Conservation (phyloP, 1,140 invertebrate genomes). For the Lordiphosa stackelbergi region DNA sequence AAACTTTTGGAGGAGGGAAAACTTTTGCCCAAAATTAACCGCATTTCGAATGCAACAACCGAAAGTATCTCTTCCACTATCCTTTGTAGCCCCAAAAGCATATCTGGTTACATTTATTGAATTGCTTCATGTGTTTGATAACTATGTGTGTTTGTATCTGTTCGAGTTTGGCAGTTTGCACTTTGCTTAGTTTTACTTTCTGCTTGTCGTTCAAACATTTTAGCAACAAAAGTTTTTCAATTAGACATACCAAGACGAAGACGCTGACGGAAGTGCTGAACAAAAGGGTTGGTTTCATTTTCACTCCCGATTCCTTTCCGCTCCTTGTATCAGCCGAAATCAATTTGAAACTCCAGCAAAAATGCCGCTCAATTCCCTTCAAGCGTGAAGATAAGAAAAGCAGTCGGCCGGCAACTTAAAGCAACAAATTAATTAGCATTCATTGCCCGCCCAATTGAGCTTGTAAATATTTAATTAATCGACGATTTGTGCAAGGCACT, state of each 20-base stretch:
- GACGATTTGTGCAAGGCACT: slow-evolving; percentile 40
- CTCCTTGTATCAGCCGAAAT: slow-evolving; percentile 17
- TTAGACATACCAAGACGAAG: slow-evolving; percentile 49
- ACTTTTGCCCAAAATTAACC: slow-evolving; percentile 46
- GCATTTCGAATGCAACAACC: slow-evolving; percentile 48
- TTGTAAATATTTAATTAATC: slow-evolving; percentile 74
- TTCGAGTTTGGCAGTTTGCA: slow-evolving; percentile 46
- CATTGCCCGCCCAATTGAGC: slow-evolving; percentile 65
- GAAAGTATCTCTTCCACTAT: slow-evolving; percentile 14
- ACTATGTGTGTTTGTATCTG: slow-evolving; percentile 40
- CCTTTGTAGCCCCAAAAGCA: slow-evolving; percentile 31
- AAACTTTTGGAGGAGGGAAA: slow-evolving; percentile 18
- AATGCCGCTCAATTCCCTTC: slow-evolving; percentile 21
- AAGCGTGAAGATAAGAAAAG: slow-evolving; percentile 60
- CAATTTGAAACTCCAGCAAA: slow-evolving; percentile 25
- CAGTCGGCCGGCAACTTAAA: slow-evolving; percentile 33
- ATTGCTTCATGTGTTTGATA: slow-evolving; percentile 58
- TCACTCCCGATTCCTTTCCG: slow-evolving; percentile 16
- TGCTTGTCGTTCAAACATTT: slow-evolving; percentile 22
- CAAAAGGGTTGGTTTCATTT: slow-evolving; percentile 46
- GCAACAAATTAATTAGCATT: slow-evolving; percentile 67
- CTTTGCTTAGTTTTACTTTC: slow-evolving; percentile 27
- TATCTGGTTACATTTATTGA: slow-evolving; percentile 57
- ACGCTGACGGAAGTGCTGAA: slow-evolving; percentile 23
- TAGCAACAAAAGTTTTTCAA: slow-evolving; percentile 64